Evolutionary conservation across 2,888 invertebrate genomes (phyloP).

Genomic region (Horisme vitalbata): DNA sequence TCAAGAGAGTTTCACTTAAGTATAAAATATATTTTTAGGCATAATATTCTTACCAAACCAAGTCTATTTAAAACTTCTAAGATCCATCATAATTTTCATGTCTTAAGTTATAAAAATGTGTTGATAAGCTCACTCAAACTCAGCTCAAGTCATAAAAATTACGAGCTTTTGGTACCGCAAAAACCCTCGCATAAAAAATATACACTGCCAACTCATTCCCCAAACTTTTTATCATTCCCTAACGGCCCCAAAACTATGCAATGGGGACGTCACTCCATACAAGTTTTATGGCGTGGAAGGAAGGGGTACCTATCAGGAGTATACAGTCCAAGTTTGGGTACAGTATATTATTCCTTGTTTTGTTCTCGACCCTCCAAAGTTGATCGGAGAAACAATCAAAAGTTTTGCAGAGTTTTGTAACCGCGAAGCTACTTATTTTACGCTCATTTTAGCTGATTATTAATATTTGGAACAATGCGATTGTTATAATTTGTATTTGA

Average conservation of each 20-base stretch:
- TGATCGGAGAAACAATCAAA: slow-evolving; percentile 36
- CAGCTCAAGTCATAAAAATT: slow-evolving; percentile 31
- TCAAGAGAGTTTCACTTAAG: no score
- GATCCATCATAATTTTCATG: slow-evolving; percentile 23
- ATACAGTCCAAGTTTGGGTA: slow-evolving; percentile 66
- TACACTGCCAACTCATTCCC: slow-evolving; percentile 47
- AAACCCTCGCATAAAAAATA: slow-evolving; percentile 38
- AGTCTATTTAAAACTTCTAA: slow-evolving; percentile 12
- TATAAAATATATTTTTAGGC: background rate
- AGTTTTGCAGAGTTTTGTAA: slow-evolving; percentile 25
- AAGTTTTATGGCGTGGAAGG: slow-evolving; percentile 78
- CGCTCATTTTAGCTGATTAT: slow-evolving; percentile 26
- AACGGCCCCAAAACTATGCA: slow-evolving; percentile 66
- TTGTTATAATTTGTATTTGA: slow-evolving; percentile 6
- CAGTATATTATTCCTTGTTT: slow-evolving; percentile 46
- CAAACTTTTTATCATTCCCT: slow-evolving; percentile 61
- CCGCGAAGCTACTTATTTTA: slow-evolving; percentile 31
- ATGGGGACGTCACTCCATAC: slow-evolving; percentile 66
- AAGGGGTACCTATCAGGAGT: slow-evolving; percentile 73
- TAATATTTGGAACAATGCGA: slow-evolving; percentile 11
- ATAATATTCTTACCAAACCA: background rate
- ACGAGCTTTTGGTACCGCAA: slow-evolving; percentile 28
- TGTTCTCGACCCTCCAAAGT: slow-evolving; percentile 32
- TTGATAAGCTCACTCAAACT: slow-evolving; percentile 23
- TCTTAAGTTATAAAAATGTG: slow-evolving; percentile 24